A percentile compares a stretch with the other conserved stretches of the same genome.
These are phyloP conservation scores for Todiramphus saurophagus DNA, from an alignment of 2,113 vertebrate species.

Conservation along the genomic window DNA sequence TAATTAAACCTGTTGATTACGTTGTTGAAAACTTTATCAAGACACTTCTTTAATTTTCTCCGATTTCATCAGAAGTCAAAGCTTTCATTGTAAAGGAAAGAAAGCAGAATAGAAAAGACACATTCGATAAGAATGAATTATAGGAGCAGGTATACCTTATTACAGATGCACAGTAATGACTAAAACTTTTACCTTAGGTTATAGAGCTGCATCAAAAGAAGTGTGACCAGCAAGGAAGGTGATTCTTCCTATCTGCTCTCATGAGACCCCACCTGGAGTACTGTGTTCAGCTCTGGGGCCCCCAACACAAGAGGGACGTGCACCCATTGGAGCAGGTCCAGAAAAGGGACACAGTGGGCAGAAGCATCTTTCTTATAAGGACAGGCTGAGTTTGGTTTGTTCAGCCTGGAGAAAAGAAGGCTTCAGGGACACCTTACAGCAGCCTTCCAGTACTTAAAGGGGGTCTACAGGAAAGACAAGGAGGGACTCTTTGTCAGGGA, in stretches of 20 bases:
- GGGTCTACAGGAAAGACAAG: background rate
- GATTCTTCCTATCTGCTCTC: accelerated
- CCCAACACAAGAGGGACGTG: background rate
- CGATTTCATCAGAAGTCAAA: background rate
- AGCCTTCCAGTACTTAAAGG: background rate
- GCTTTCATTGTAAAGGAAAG: background rate
- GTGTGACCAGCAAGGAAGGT: background rate
- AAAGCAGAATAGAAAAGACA: background rate
- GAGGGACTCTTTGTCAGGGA: too few relatives aligned
- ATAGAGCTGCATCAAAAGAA: background rate
- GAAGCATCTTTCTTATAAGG: background rate
- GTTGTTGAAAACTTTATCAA: background rate
- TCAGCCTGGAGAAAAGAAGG: background rate
- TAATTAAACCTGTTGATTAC: background rate
- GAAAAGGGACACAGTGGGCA: background rate
- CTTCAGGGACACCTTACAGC: background rate
- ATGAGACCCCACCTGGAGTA: too few relatives aligned
- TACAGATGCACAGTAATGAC: background rate
- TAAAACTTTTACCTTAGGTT: background rate
- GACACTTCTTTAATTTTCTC: background rate
- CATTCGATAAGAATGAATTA: background rate
- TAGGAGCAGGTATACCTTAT: background rate
- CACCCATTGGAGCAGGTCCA: accelerated
- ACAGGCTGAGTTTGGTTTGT: background rate
- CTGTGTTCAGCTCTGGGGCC: background rate